These are phyloP conservation scores for Acholoe squamosa DNA, from an alignment of 2,888 invertebrate species.

Conservation along the genomic window DNA sequence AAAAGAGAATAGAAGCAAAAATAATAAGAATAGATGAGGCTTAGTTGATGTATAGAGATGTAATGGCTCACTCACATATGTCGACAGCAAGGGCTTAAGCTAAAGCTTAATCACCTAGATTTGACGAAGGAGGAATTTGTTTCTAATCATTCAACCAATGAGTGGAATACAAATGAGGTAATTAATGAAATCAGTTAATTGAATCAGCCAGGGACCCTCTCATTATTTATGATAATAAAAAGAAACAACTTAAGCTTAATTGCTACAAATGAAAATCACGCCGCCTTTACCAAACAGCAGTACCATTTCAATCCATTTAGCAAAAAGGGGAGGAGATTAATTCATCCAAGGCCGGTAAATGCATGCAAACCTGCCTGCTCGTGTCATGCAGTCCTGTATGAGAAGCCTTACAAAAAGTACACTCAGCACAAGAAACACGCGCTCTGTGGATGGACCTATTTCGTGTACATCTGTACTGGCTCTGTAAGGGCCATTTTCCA, in stretches of 20 bases:
- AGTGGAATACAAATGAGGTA: background rate
- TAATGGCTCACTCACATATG: background rate
- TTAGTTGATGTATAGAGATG: background rate
- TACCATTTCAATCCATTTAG: background rate
- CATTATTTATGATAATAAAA: conserved; percentile 34
- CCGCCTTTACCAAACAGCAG: background rate
- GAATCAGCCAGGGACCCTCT: background rate
- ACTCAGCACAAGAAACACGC: background rate
- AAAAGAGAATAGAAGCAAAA: background rate
- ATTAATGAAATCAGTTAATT: conserved; percentile 24
- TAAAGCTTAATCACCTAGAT: background rate
- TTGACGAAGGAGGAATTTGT: conserved; percentile 14
- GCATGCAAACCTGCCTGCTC: conserved; percentile 21
- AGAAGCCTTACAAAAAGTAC: too few relatives aligned
- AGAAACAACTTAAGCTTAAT: conserved; percentile 10
- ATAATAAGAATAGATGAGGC: background rate
- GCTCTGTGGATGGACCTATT: background rate
- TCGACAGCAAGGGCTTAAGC: background rate
- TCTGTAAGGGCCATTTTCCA: too few relatives aligned
- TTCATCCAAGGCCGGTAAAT: background rate
- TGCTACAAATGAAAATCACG: conserved; percentile 31
- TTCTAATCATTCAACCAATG: background rate
- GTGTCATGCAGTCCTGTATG: background rate
- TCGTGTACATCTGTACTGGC: background rate
- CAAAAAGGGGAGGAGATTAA: background rate